Evolutionary conservation across 1,140 invertebrate species (phyloP), one percentile per base, ranked within the genome.

Genomic region (Drosophila ercepeae): DNA sequence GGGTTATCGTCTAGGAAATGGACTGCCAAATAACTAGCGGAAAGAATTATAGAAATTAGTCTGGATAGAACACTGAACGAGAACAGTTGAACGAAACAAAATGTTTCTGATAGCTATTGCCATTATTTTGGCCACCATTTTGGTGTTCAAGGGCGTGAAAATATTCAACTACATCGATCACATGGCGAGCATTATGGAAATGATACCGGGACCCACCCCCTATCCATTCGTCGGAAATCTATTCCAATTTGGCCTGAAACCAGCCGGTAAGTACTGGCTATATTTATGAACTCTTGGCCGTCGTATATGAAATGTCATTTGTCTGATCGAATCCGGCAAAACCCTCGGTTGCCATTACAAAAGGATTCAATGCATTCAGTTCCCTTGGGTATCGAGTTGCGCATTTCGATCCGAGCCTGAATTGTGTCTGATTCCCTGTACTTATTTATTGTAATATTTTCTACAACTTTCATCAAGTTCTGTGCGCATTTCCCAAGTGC

Each of bases 111-210:
- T 90, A 14, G 79, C 79, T 1, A 48, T 61, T 2, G 84, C 65
- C 54, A 89, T 90, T 3, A 21, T 90, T 21, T 55, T 90, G 54
- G 69, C 61, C 61, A 78, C 79, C 49, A 69, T 90, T 60, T 45
- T 90, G 52, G 82, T 83, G 44, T 88, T 86, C 53, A 89, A 88
- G 58, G 89, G 84, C 4, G 73, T 90, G 1, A 83, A 58, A 50
- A 81, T 90, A 44, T 86, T 90, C 9, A 90, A 90, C 46, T 89
- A 90, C 19, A 42, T 90, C 11, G 89, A 90, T 57, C 89, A 90
- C 54, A 90, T 90, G 58, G 84, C 84, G 1, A 84, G 89, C 6
- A 90, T 90, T 4, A 90, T 90, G 89, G 89, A 90, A 74, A 90
- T 88, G 89, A 89, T 90, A 59, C 86, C 89, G 1, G 89, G 89